These are phyloP conservation scores for Acanthosepion lycidas DNA, from an alignment of 2,888 invertebrate species.

Conservation along the genomic window DNA sequence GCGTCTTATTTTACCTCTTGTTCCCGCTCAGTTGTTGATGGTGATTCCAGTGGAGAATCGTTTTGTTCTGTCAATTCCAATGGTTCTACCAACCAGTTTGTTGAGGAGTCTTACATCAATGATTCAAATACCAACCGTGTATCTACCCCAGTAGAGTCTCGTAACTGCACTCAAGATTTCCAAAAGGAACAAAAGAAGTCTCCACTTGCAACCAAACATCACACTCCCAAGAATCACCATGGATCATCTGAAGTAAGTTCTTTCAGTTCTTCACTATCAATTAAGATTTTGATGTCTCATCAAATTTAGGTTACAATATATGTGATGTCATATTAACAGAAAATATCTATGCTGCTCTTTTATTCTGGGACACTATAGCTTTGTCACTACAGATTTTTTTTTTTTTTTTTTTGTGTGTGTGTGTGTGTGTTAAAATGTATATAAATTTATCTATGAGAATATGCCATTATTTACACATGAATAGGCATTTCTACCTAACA, in stretches of 20 bases:
- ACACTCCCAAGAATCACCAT: constrained; percentile 12
- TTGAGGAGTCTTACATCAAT: background rate
- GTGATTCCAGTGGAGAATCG: constrained; percentile 23
- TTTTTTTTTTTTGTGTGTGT: too few relatives aligned
- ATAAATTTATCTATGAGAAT: too few relatives aligned
- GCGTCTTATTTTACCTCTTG: background rate
- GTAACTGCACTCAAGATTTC: background rate
- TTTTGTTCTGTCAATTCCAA: constrained; percentile 24
- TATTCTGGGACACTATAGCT: too few relatives aligned
- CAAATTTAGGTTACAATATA: too few relatives aligned
- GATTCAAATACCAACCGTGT: background rate
- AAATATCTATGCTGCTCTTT: too few relatives aligned
- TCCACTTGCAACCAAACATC: background rate
- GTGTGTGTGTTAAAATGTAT: too few relatives aligned
- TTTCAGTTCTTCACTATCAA: background rate
- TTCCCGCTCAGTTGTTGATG: background rate
- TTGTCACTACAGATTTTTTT: too few relatives aligned
- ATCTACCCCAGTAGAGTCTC: background rate
- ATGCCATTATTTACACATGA: too few relatives aligned
- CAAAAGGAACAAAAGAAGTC: constrained; percentile 39
- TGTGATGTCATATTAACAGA: too few relatives aligned
- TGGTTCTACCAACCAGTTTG: background rate
- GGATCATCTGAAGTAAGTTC: constrained; percentile 34
- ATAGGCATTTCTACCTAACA: too few relatives aligned
- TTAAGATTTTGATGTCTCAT: too few relatives aligned